These are phyloP conservation scores for Rhinoptilus africanus DNA, from an alignment of 2,113 vertebrate genomes.

Conservation along the genomic window DNA sequence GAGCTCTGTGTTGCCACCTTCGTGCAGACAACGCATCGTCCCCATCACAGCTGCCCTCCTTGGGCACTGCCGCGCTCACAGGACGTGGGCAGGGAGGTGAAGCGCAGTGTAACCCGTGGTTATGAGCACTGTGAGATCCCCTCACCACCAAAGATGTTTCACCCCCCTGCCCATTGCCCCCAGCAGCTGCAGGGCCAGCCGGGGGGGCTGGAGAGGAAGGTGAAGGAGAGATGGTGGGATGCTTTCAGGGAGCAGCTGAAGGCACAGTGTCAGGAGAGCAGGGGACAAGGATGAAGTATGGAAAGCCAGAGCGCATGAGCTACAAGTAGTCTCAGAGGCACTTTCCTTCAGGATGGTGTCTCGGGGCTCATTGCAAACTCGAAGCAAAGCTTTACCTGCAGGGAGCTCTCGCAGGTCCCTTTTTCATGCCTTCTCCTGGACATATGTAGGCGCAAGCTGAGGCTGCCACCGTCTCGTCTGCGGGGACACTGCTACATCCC, in stretches of 20 bases:
- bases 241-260: not conserved
- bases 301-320: not conserved
- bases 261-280: not conserved
- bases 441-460: not conserved
- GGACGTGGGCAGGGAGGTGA: not conserved
- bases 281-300: not conserved
- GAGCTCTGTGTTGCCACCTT: not conserved
- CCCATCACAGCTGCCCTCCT: not conserved
- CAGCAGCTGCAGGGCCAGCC: no score
- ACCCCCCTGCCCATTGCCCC: not conserved
- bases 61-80: not conserved
- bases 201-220: fast-evolving
- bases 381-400: not conserved
- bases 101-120: fast-evolving
- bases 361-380: not conserved
- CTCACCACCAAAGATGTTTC: not conserved
- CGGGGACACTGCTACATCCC: not conserved
- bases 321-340: fast-evolving
- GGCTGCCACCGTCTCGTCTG: not conserved
- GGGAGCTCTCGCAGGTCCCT: not conserved
- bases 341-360: not conserved
- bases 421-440: not conserved
- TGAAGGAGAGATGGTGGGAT: not conserved
- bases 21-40: fast-evolving
- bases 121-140: fast-evolving